Conservation (phyloP, 2,888 invertebrate genomes). For the Hipparchia sbordonii region DNA sequence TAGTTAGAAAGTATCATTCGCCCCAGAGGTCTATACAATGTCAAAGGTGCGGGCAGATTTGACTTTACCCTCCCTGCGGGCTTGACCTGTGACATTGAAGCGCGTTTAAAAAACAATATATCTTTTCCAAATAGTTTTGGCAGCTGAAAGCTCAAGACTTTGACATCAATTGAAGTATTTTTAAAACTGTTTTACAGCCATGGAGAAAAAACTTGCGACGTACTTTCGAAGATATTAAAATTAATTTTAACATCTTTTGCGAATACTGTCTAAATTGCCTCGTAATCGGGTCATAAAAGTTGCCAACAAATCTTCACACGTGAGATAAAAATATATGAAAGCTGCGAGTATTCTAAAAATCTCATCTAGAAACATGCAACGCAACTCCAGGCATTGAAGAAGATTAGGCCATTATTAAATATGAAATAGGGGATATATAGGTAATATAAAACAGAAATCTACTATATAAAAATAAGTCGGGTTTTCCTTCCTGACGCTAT, state of each 20-base stretch:
- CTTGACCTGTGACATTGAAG: background rate
- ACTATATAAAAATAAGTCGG: no score
- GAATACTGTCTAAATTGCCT: background rate
- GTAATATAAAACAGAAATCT: no score
- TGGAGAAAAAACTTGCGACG: constrained; percentile 2
- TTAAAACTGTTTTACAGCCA: background rate
- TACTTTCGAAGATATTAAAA: background rate
- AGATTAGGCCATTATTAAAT: no score
- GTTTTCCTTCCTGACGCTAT: no score
- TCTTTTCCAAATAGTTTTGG: constrained; percentile 4
- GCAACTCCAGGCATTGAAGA: no score
- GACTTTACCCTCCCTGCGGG: background rate
- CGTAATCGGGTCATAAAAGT: constrained; percentile 1
- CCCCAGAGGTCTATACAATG: background rate
- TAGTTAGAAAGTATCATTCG: background rate
- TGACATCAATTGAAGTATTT: background rate
- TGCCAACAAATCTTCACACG: background rate
- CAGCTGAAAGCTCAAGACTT: background rate
- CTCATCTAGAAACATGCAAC: no score
- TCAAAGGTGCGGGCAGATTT: background rate
- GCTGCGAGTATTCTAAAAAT: background rate
- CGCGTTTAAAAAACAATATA: constrained; percentile 9
- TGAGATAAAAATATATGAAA: background rate
- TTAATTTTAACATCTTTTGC: background rate
- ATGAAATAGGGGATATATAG: no score